Percentiles rank a stretch among this genome's conserved stretches.
phyloP scores from a whole-genome alignment of 2,888 invertebrate genomes.

The Diaprepes abbreviatus region DNA sequence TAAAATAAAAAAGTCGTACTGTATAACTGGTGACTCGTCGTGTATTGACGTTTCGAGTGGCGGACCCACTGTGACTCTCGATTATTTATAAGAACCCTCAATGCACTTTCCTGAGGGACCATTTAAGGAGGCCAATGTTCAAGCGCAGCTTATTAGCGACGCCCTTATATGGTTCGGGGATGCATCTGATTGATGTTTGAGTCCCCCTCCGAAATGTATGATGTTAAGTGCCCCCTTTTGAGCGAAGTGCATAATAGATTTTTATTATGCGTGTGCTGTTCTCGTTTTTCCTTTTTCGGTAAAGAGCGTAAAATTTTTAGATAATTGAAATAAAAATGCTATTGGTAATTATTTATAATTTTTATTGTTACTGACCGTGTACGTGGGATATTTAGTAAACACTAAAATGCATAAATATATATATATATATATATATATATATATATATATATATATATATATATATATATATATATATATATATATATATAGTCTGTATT shows the following conservation, averaged over 20 bases:
- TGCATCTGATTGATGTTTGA: slow-evolving; percentile 15
- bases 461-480: too few relatives aligned
- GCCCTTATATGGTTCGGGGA: slow-evolving; percentile 63
- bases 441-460: too few relatives aligned
- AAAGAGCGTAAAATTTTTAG: too few relatives aligned
- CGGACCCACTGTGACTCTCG: slow-evolving; percentile 9
- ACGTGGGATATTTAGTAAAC: too few relatives aligned
- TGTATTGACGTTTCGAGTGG: slow-evolving; percentile 32
- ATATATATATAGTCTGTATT: too few relatives aligned
- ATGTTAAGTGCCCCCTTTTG: slow-evolving; percentile 11
- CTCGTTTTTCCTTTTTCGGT: slow-evolving; percentile 13
- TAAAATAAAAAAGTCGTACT: slow-evolving; percentile 10
- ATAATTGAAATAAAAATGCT: too few relatives aligned
- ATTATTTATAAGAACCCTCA: slow-evolving; percentile 41
- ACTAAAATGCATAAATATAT: too few relatives aligned
- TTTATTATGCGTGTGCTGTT: background rate
- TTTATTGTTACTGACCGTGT: too few relatives aligned
- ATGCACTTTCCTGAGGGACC: slow-evolving; percentile 51
- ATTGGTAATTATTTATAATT: too few relatives aligned
- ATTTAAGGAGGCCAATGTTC: slow-evolving; percentile 64
- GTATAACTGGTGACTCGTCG: slow-evolving; percentile 27
- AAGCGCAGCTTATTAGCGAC: slow-evolving; percentile 63
- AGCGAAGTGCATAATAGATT: background rate
- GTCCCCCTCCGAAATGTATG: background rate
- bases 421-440: too few relatives aligned